Percentiles rank a stretch among this genome's conserved stretches.
Conservation (phyloP, 2,888 invertebrate species). For the Amiota communis region DNA sequence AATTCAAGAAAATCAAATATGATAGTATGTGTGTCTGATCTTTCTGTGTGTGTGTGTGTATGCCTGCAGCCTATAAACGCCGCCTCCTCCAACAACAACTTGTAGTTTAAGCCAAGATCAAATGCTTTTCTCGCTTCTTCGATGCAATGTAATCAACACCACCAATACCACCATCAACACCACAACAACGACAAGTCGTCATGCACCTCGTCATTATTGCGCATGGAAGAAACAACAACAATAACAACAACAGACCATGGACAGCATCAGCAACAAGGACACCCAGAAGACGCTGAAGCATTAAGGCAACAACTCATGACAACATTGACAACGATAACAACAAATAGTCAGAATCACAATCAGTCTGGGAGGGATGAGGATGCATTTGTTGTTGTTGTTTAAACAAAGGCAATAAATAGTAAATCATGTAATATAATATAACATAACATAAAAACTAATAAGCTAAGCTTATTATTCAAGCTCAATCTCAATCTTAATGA, state of each 20-base stretch:
- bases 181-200: too few species aligned
- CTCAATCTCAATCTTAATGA: neutral
- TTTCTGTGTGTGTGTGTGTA: slow-evolving; percentile 13
- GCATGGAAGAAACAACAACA: too few species aligned
- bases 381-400: too few species aligned
- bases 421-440: neutral
- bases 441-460: slow-evolving; percentile 6
- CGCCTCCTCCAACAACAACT: neutral
- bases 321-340: too few species aligned
- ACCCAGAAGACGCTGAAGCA: too few species aligned
- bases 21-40: slow-evolving; percentile 5
- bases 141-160: neutral
- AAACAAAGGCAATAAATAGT: neutral
- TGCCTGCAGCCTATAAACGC: slow-evolving; percentile 7
- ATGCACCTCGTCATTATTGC: too few species aligned
- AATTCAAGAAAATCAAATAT: slow-evolving; percentile 11
- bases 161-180: too few species aligned
- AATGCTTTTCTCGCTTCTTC: slow-evolving; percentile 4
- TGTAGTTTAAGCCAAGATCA: slow-evolving; percentile 4
- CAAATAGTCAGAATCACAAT: too few species aligned
- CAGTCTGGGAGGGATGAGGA: too few species aligned
- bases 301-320: too few species aligned
- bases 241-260: too few species aligned
- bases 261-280: too few species aligned
- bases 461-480: neutral